Percentiles rank a stretch among this genome's conserved stretches.
phyloP scores from a whole-genome alignment of 2,888 invertebrate genomes.

The Psococerastis gibbosa region DNA sequence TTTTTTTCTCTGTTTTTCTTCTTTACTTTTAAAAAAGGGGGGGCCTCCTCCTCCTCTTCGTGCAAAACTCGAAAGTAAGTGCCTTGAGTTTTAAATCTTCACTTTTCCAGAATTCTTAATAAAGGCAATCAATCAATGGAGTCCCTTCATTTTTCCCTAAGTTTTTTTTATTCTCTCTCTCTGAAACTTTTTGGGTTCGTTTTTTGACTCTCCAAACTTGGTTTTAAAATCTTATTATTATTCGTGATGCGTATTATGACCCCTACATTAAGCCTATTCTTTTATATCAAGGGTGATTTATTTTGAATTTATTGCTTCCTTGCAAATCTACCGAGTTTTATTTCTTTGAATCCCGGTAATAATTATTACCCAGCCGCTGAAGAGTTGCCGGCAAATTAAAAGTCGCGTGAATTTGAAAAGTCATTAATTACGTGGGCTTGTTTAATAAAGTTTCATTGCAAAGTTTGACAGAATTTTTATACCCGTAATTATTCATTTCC shows the following conservation, averaged over 20 bases:
- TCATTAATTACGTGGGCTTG: constrained; percentile 8
- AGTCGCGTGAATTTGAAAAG: constrained; percentile 2
- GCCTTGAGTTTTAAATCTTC: constrained; percentile 8
- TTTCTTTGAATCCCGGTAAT: too few species aligned
- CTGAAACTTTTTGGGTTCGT: constrained; percentile 1
- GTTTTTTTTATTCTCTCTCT: neutral
- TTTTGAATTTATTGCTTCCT: constrained; percentile 10
- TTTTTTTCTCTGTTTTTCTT: constrained; percentile 5
- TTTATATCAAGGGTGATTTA: constrained; percentile 9
- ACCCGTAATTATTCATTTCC: too few species aligned
- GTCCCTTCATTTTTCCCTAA: constrained; percentile 9
- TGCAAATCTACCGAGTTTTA: too few species aligned
- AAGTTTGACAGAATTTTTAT: too few species aligned
- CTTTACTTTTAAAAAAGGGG: too few species aligned
- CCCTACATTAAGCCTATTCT: constrained; percentile 10
- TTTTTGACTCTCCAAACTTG: neutral
- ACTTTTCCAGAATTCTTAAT: constrained; percentile 8
- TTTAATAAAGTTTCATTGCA: too few species aligned
- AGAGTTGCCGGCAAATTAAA: constrained; percentile 7
- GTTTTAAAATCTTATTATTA: constrained; percentile 10
- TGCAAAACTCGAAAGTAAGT: constrained; percentile 3
- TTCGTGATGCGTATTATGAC: constrained; percentile 11
- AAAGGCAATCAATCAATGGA: constrained; percentile 11
- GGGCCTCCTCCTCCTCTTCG: neutral
- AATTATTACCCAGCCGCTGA: too few species aligned